These are phyloP conservation scores for Phyllostomus discolor DNA, from an alignment of 2,113 vertebrate species.

Conservation along the genomic window DNA sequence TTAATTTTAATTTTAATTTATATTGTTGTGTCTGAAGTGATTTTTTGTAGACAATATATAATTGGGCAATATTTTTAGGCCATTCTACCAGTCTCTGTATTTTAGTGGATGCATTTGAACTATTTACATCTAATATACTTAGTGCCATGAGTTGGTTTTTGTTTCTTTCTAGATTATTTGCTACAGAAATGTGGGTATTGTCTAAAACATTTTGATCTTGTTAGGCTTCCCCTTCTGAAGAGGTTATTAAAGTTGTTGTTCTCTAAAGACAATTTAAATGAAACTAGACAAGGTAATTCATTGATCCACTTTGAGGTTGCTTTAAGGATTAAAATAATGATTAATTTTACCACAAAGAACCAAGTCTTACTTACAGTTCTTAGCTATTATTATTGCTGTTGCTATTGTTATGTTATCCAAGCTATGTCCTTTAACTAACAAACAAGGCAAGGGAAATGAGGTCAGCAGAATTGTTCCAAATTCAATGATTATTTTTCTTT, in stretches of 20 bases:
- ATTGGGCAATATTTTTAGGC: not conserved
- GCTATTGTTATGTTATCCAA: not conserved
- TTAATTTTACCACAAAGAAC: not conserved
- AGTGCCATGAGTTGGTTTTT: not conserved
- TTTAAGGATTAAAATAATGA: not conserved
- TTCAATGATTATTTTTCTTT: not conserved
- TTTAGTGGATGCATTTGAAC: not conserved
- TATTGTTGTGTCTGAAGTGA: not conserved
- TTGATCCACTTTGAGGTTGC: not conserved
- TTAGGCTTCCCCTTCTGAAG: not conserved
- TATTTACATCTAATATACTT: not conserved
- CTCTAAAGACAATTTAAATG: not conserved
- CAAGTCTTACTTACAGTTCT: not conserved
- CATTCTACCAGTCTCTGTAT: not conserved
- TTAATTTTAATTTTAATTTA: not conserved
- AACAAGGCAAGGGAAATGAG: not conserved
- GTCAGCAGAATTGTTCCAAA: not conserved
- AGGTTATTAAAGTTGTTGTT: not conserved
- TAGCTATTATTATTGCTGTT: not conserved
- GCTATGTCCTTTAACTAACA: not conserved
- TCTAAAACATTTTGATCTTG: not conserved
- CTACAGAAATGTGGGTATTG: not conserved
- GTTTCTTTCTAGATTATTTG: not conserved
- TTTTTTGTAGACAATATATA: not conserved
- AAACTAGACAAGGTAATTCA: not conserved